Base-by-base conservation (phyloP, 37 sponge, comb jelly and placozoan species). In the Mnemiopsis leidyi region DNA sequence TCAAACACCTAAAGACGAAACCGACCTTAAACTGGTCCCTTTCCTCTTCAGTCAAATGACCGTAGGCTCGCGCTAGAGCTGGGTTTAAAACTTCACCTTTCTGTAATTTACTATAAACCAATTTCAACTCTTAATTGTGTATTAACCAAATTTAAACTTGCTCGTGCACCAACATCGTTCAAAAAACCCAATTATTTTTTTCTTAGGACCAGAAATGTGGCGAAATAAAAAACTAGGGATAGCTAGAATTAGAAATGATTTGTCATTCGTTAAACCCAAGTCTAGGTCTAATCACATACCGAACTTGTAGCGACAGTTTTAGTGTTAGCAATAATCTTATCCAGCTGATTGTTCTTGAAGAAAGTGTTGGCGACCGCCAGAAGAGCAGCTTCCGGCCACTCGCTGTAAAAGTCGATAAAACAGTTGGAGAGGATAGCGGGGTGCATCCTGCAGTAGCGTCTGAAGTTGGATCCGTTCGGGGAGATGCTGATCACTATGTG, bases 371-470 rank as follows among this genome's bases (percentile, higher is more conserved):
- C 96, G 20, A 95, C 94, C 0, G 93, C 92, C 38, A 67, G 82
- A 37, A 94, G 76, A 34, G 95, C 96, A 32, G 93, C 69, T 9
- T 95, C 38, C 24, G 95, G 94, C 96, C 96, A 95, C 68, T 95
- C 95, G 38, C 93, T 92, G 93, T 68, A 94, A 69, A 93, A 94
- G 82, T 95, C 85, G n/a, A 94, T 69, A 25, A 93, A 94, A 18
- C 82, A 92, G 75, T 68, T 90, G 29, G 93, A 67, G 29, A 95
- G 61, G 48, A 95, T 69, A 32, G 82, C 69, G 28, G 95, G 95
- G 83, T 94, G 94, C 76, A 32, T 85, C 30, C 94, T 68, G 79
- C 95, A 94, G 3, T 92, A 32, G 21, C 40, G 28, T 1, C 61
- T 48, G 35, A 95, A 82, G 32, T 69, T 29, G 31, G 30, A 32